Evolutionary conservation across 2,113 vertebrate genomes (phyloP), one percentile per base, ranked within the genome.

Genomic region (Pterophyllum scalare): DNA sequence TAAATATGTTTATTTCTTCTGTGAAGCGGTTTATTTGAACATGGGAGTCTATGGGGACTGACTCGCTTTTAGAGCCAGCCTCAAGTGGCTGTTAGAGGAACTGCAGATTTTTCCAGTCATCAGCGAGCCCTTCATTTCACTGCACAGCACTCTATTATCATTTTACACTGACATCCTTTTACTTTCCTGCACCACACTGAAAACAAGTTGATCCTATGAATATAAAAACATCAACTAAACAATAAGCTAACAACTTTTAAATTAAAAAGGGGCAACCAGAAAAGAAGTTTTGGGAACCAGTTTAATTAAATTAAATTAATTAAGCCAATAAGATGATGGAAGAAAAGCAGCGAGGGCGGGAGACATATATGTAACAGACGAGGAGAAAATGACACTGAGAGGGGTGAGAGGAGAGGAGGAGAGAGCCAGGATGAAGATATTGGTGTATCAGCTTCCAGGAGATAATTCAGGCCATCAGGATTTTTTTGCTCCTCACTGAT

Each of bases 381-480:
- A 70, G 56, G n/a, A 72, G 82, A 70, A 81, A 87, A 22, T 20
- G 75, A 89, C 38, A 78, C 74, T 19, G 77, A 57, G 49, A 76
- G 31, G n/a, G 10, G 14, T 43, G 77, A 65, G 35, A 22, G 46
- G n/a, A 70, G 10, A 70, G 13, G 31, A 78, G 19, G 74, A 82
- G 15, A 82, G 79, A 82, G 80, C 88, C 22, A 54, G 75, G 46
- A 87, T 31, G 43, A 28, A 84, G 82, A 89, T 87, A 77, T 26
- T 43, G 15, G 28, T 7, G 20, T 77, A 79, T 84, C 85, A 84
- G 60, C 56, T 89, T 89, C 64, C 62, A 1, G 19, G 2, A 61
- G 82, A 82, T 81, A 65, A 84, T 83, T 52, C n/a, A 75, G 83
- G 58, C 31, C 77, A 60, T 57, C 24, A 3, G 72, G 80, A 52